Conservation (phyloP, 2,797 vertebrate species). For the Eulemur rubriventer region DNA sequence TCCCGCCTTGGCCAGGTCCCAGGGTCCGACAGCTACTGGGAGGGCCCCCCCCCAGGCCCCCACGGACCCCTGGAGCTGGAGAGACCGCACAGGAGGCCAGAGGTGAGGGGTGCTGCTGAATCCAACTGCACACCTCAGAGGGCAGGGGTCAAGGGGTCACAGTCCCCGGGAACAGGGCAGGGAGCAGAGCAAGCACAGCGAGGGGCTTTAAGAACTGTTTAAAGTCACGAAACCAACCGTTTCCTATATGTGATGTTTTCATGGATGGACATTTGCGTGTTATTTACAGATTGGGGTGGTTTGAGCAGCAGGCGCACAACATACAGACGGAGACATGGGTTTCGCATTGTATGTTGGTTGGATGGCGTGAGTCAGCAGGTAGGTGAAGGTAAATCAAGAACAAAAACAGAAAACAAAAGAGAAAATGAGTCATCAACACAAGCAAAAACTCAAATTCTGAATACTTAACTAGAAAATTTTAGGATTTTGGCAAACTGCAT, state of each 20-base stretch:
- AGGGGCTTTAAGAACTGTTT: conserved; percentile 77
- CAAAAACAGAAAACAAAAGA: conserved; percentile 88
- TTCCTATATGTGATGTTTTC: conserved; percentile 90
- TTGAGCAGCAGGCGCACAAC: conserved; percentile 87
- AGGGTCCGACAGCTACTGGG: neutral
- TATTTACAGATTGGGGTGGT: conserved; percentile 82
- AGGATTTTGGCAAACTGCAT: conserved; percentile 42
- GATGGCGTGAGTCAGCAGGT: conserved; percentile 89
- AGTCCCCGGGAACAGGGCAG: neutral
- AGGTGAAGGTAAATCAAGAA: conserved; percentile 86
- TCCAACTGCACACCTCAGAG: neutral
- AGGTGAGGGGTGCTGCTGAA: conserved; percentile 45
- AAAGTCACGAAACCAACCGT: conserved; percentile 89
- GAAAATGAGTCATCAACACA: conserved; percentile 87
- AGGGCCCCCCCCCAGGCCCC: neutral
- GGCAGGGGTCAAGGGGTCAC: neutral
- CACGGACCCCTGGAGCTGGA: neutral
- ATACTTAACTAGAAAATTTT: conserved; percentile 74
- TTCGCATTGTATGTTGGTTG: conserved; percentile 89
- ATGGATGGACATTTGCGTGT: conserved; percentile 86
- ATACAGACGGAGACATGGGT: conserved; percentile 88
- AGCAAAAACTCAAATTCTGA: conserved; percentile 85
- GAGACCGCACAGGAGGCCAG: conserved; percentile 68
- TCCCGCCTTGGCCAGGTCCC: neutral
- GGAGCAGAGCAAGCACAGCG: conserved; percentile 74